phyloP scores from a whole-genome alignment of 2,113 vertebrate species.

The Craseonycteris thonglongyai region DNA sequence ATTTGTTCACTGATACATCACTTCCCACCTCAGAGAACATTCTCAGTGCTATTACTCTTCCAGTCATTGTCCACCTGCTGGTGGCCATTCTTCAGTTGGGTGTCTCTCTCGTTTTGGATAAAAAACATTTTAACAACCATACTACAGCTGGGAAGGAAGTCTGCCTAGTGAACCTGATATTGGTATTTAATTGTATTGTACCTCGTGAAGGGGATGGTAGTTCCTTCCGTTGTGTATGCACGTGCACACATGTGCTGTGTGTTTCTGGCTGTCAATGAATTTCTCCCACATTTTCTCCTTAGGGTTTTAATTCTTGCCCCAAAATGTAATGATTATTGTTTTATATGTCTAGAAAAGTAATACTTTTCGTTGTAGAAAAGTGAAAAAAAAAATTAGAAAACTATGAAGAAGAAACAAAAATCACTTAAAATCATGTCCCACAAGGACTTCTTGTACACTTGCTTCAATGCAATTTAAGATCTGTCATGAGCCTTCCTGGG shows the following conservation, averaged over 20 bases:
- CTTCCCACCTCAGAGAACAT: neutral
- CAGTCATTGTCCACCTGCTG: neutral
- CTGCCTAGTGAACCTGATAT: neutral
- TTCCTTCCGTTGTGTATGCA: neutral
- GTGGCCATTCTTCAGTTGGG: neutral
- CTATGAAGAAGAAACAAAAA: neutral
- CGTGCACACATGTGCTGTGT: neutral
- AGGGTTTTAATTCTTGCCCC: slow-evolving; percentile 6
- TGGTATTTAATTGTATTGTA: neutral
- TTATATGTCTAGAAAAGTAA: neutral
- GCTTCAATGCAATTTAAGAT: slow-evolving; percentile 31
- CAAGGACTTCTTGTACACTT: neutral
- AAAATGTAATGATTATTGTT: neutral
- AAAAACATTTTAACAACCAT: neutral
- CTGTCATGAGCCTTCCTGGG: neutral
- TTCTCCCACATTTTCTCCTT: slow-evolving; percentile 20
- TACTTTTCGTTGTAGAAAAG: neutral
- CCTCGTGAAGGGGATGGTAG: neutral
- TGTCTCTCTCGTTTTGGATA: neutral
- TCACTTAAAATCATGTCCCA: neutral
- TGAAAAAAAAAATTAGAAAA: neutral
- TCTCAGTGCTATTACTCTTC: neutral
- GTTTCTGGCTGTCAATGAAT: neutral
- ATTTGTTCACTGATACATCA: neutral
- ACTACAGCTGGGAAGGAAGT: slow-evolving; percentile 4